A percentile compares a stretch with the other conserved stretches of the same genome.
Evolutionary conservation across 2,113 vertebrate genomes (phyloP).

Genomic region (Erinaceus europaeus): DNA sequence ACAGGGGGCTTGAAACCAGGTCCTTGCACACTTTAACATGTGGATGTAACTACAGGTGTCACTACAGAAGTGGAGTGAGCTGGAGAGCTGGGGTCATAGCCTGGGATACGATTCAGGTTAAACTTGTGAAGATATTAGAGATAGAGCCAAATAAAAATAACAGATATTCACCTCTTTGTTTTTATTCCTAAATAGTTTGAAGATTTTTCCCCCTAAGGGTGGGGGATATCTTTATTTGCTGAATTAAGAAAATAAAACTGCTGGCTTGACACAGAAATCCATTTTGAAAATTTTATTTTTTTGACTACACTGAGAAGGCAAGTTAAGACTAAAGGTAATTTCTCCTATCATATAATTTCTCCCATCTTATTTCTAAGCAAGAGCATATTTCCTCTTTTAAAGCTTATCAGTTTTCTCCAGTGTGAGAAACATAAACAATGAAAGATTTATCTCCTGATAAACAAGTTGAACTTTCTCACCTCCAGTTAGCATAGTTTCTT

Average conservation of each 20-base stretch:
- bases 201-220: not conserved
- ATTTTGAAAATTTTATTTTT: slow-evolving; percentile 27
- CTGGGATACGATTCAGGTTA: not conserved
- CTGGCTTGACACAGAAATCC: not conserved
- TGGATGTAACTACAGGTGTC: not conserved
- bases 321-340: slow-evolving; percentile 23
- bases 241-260: not conserved
- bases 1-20: no score
- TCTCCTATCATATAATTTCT: no score
- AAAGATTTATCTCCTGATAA: slow-evolving; percentile 58
- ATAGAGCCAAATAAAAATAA: not conserved
- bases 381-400: slow-evolving; percentile 54
- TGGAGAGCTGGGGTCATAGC: not conserved
- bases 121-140: not conserved
- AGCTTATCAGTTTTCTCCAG: slow-evolving; percentile 54
- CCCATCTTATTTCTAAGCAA: slow-evolving; percentile 47
- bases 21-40: no score
- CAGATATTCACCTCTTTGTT: not conserved
- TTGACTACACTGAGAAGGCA: slow-evolving; percentile 16
- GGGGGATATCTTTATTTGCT: not conserved
- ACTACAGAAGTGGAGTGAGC: not conserved
- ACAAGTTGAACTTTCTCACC: slow-evolving; percentile 63
- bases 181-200: slow-evolving; percentile 9
- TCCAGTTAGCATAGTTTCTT: slow-evolving; percentile 48
- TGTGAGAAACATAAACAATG: slow-evolving; percentile 53